These are phyloP conservation scores for Drosophila sordidapex DNA, from an alignment of 2,888 invertebrate species.

Conservation along the genomic window DNA sequence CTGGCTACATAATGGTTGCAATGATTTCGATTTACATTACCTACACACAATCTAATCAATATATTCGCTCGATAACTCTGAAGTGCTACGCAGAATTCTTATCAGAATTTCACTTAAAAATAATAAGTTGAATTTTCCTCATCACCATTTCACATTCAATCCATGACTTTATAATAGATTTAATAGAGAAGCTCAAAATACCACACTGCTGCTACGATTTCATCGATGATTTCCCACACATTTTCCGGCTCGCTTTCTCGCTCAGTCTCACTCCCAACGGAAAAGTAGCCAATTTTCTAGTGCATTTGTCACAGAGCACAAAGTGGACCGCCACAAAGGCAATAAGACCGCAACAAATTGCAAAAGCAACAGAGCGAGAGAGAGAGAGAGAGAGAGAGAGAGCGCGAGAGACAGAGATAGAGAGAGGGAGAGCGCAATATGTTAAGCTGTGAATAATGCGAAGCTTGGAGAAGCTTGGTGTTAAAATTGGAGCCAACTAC, in stretches of 20 bases:
- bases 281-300: conserved; percentile 68
- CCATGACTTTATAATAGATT: not conserved
- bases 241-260: conserved; percentile 14
- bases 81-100: not conserved
- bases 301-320: conserved; percentile 64
- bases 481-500: not conserved
- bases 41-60: not conserved
- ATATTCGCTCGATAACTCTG: not conserved
- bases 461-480: conserved; percentile 33
- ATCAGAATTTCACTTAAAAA: not conserved
- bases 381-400: not conserved
- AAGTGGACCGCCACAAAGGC: conserved; percentile 45
- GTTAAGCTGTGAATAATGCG: conserved; percentile 74
- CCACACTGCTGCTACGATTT: conserved; percentile 10
- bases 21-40: not conserved
- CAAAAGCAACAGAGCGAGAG: conserved; percentile 14
- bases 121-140: not conserved
- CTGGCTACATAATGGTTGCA: not conserved
- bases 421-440: conserved; percentile 29
- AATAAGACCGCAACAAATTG: conserved; percentile 52
- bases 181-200: not conserved
- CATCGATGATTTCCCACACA: conserved; percentile 33
- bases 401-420: not conserved
- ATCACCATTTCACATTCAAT: not conserved
- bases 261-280: conserved; percentile 2